A percentile compares a stretch with the other conserved stretches of the same genome.
Evolutionary conservation across 2,113 vertebrate genomes (phyloP).

Genomic region (Hiodon alosoides): DNA sequence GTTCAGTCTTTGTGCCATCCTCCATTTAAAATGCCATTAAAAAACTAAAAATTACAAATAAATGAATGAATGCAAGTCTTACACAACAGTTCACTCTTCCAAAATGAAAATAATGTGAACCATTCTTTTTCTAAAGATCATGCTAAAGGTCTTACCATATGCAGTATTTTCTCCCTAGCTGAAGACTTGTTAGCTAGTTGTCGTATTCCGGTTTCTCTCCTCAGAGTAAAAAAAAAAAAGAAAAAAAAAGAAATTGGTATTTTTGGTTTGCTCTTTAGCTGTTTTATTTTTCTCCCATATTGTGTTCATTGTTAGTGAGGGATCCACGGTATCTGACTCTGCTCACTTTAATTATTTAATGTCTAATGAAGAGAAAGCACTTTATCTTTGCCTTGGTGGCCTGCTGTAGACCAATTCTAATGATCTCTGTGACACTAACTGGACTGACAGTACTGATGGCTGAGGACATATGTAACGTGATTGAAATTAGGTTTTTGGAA

Average conservation of each 20-base stretch:
- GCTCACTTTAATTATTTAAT: slow-evolving; percentile 69
- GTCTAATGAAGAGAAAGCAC: slow-evolving; percentile 64
- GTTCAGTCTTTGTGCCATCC: slow-evolving; percentile 28
- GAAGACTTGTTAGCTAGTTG: slow-evolving; percentile 35
- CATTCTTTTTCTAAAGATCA: slow-evolving; percentile 42
- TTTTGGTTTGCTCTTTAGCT: slow-evolving; percentile 27
- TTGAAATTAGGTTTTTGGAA: slow-evolving; percentile 48
- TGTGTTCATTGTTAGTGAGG: slow-evolving; percentile 2
- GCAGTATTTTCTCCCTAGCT: slow-evolving; percentile 46
- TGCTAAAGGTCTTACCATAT: slow-evolving; percentile 47
- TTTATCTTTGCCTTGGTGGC: slow-evolving; percentile 76
- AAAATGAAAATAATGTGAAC: slow-evolving; percentile 57
- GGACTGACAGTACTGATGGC: slow-evolving; percentile 52
- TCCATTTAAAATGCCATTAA: slow-evolving; percentile 13
- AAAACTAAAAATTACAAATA: slow-evolving; percentile 28
- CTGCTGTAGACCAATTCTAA: slow-evolving; percentile 57
- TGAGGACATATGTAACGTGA: slow-evolving; percentile 34
- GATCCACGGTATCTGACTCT: slow-evolving; percentile 10
- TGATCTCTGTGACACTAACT: slow-evolving; percentile 45
- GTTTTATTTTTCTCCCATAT: slow-evolving; percentile 31
- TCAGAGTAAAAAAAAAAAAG: not conserved
- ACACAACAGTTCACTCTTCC: slow-evolving; percentile 38
- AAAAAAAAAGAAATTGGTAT: slow-evolving; percentile 8
- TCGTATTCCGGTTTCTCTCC: slow-evolving; percentile 40
- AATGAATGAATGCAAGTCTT: slow-evolving; percentile 47